Percentiles rank a stretch among this genome's conserved stretches.
Evolutionary conservation across 64 coral and sea anemone species (phyloP).

Genomic region (Cladopsammia gracilis): DNA sequence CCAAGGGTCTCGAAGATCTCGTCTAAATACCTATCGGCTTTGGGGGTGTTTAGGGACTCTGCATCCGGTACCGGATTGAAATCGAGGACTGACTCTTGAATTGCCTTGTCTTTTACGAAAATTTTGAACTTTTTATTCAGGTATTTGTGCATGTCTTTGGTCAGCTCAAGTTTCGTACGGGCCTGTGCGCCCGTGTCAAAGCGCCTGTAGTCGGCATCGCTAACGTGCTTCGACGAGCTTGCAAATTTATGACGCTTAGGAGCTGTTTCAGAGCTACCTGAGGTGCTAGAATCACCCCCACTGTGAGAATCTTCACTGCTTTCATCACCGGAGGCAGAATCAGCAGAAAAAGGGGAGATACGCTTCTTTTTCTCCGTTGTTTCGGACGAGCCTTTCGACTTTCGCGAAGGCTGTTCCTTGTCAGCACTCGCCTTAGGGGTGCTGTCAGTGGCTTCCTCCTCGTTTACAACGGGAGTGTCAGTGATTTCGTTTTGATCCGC

Average conservation of each 20-base stretch:
- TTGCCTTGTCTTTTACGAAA: slow-evolving; percentile 8
- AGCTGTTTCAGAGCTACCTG: neutral
- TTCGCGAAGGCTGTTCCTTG: no score
- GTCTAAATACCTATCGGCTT: neutral
- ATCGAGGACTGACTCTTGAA: slow-evolving; percentile 4
- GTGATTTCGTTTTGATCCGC: no score
- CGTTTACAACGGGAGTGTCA: no score
- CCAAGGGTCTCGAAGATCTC: slow-evolving; percentile 15
- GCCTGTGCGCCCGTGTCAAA: neutral
- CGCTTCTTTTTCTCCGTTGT: no score
- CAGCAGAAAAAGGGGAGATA: no score
- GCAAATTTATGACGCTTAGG: neutral
- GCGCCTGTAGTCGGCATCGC: neutral
- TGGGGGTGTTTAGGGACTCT: neutral
- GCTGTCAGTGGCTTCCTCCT: no score
- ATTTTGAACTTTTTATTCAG: neutral
- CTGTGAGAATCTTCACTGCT: no score
- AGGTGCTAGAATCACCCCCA: neutral
- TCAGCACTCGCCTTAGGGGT: no score
- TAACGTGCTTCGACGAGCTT: neutral
- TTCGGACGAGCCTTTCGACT: no score
- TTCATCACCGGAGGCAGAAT: no score
- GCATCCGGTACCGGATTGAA: neutral
- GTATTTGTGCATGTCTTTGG: neutral
- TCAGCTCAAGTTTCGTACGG: neutral